Evolutionary conservation across 2,113 vertebrate genomes (phyloP), one percentile per base, ranked within the genome.

Genomic region (Callipepla californica): DNA sequence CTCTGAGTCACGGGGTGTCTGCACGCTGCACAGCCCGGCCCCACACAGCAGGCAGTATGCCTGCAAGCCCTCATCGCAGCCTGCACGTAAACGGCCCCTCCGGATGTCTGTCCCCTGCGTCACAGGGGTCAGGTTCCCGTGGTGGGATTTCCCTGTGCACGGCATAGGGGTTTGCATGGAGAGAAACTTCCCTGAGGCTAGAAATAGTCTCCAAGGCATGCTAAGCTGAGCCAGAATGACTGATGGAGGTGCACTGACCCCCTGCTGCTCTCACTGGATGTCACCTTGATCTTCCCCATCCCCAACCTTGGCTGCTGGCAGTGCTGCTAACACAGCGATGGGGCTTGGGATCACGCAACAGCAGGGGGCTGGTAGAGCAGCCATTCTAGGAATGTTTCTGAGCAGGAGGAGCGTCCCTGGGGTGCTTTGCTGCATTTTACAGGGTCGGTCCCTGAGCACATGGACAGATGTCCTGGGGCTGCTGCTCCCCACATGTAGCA

Each of bases 101-200:
- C 13, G 16, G 89, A 61, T 85, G 75, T 53, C 47, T 36, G 5
- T 32, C 62, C 87, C 68, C 77, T 96, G 96, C 90, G 30, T 93
- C 95, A 94, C 50, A 9, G 90, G 38, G 57, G 57, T 11, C 16
- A 2, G 55, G 26, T 47, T 74, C 58, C 13, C 40, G 20, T 81
- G 42, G 57, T 30, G 87, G 68, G 34, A 78, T 57, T 95, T 95
- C 85, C 83, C 83, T 68, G 82, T 28, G 42, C 69, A 48, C 26
- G 2, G 75, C 2, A 1, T 48, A 5, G 22, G 44, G 17, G 13
- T 8, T 76, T 80, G 80, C 72, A 38, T 79, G 69, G 15, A 4
- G 87, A 93, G 80, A 61, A 86, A 57, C 53, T 53, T 84, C 50
- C 61, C 36, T 20, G 23, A 40, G 77, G 70, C 70, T 90, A 87